Evolutionary conservation across 2,113 vertebrate species (phyloP).

Genomic region (Zosterops japonicus): DNA sequence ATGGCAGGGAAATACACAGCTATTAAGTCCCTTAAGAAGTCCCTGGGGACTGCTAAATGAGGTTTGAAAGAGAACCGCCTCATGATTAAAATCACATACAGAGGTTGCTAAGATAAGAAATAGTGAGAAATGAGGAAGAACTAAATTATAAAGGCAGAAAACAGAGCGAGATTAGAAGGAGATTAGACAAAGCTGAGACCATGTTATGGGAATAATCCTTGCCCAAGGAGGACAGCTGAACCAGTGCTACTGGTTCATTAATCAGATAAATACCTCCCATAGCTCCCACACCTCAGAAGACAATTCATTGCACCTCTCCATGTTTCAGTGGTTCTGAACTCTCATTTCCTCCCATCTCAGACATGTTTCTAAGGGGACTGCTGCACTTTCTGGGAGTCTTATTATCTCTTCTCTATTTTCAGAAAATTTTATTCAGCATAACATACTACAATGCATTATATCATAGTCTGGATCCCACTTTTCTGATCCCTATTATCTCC

Average conservation of each 20-base stretch:
- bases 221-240: not conserved
- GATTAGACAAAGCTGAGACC: not conserved
- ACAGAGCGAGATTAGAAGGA: not conserved
- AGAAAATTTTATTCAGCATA: not conserved
- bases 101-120: not conserved
- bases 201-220: not conserved
- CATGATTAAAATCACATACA: not conserved
- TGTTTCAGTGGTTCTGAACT: not conserved
- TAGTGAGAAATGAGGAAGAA: not conserved
- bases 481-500: not conserved
- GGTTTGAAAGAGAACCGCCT: not conserved
- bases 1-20: not conserved
- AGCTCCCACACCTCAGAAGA: not conserved
- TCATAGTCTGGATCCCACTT: not conserved
- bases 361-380: not conserved
- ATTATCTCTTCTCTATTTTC: not conserved
- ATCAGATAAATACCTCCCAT: not conserved
- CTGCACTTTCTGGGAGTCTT: not conserved
- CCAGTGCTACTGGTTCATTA: constrained; percentile 7
- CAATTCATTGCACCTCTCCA: rapidly evolving
- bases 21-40: not conserved
- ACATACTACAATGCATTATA: not conserved
- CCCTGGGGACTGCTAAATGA: not conserved
- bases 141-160: not conserved
- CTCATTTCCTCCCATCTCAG: not conserved